Base-by-base conservation (phyloP, 2,797 vertebrate genomes). In the Sandelia bainsii region DNA sequence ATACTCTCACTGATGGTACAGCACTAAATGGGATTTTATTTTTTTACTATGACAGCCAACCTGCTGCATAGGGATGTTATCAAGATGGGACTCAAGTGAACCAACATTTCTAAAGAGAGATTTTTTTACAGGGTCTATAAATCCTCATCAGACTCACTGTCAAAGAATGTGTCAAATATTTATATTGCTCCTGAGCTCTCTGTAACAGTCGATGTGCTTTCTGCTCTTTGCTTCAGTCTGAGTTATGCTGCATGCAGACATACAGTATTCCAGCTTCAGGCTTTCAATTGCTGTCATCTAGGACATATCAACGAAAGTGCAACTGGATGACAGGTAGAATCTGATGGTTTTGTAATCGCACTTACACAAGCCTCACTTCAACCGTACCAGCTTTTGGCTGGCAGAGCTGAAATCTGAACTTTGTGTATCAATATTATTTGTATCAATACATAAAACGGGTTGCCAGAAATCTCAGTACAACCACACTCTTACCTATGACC, bases 151-250 rank as follows among this genome's bases (percentile, higher is more conserved):
- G 27, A 53, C 16, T 39, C 32, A 6, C 53, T 71, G 54, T 69
- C 56, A 59, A 39, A 13, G 9, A 39, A 37, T 61, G 37, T 48
- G 13, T 65, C 1, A 58, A 70, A 23, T 60, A 57, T 62, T 79
- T 20, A 57, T 56, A 48, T 23, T 58, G 5, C 40, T 59, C 20
- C 50, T 58, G 29, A 68, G 57, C 23, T 62, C 19, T 23, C 5
- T 17, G 27, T 25, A 11, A 16, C 20, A 20, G 6, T 10, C 54
- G 27, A 54, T 56, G 44, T 29, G 46, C 29, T 49, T 40, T 42
- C 50, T 48, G 34, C 23, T 74, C 62, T 46, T 44, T 29, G 45
- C 22, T 34, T 69, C 5, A 53, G 32, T 48, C 17, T 0, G 11
- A 17, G 14, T 61, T 40, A 40, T 58, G 59, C 27, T 54, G 45